A percentile compares a stretch with the other conserved stretches of the same genome.
Evolutionary conservation across 2,797 vertebrate genomes (phyloP).

Genomic region (Acanthis flammea): DNA sequence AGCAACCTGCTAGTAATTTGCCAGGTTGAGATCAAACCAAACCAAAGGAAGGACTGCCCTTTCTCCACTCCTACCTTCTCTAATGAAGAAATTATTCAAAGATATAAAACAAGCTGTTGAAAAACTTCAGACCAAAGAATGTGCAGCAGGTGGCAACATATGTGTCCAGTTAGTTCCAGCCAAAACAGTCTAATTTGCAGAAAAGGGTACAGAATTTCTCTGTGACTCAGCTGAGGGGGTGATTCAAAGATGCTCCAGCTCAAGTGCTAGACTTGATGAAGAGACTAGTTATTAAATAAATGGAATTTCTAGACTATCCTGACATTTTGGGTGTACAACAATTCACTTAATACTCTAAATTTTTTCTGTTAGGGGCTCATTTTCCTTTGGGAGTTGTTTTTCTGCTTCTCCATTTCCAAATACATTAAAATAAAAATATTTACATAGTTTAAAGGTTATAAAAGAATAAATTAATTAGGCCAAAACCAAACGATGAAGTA

Average conservation of each 20-base stretch:
- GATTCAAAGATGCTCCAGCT: slow-evolving; percentile 12
- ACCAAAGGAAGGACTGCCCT: background rate
- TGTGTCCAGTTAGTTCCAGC: slow-evolving; percentile 68
- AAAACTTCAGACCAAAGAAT: slow-evolving; percentile 46
- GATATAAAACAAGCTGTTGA: slow-evolving; percentile 52
- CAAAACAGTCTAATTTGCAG: slow-evolving; percentile 73
- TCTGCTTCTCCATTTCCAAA: background rate
- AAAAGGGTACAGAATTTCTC: slow-evolving; percentile 59
- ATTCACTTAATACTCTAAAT: background rate
- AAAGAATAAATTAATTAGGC: background rate
- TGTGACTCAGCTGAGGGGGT: slow-evolving; percentile 72
- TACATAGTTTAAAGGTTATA: background rate
- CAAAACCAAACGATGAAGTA: background rate
- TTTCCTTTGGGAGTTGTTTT: background rate
- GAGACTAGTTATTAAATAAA: slow-evolving; percentile 38
- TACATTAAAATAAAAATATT: background rate
- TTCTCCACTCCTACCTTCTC: background rate
- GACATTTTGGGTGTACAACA: background rate
- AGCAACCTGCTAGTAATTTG: background rate
- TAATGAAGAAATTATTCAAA: slow-evolving; percentile 53
- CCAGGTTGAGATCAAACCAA: background rate
- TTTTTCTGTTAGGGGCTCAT: background rate
- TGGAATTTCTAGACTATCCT: slow-evolving; percentile 1
- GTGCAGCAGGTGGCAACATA: slow-evolving; percentile 74
- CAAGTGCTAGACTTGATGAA: slow-evolving; percentile 20